Percentiles rank a stretch among this genome's conserved stretches.
Conservation (phyloP, 2,113 vertebrate genomes). For the Diadophis punctatus region DNA sequence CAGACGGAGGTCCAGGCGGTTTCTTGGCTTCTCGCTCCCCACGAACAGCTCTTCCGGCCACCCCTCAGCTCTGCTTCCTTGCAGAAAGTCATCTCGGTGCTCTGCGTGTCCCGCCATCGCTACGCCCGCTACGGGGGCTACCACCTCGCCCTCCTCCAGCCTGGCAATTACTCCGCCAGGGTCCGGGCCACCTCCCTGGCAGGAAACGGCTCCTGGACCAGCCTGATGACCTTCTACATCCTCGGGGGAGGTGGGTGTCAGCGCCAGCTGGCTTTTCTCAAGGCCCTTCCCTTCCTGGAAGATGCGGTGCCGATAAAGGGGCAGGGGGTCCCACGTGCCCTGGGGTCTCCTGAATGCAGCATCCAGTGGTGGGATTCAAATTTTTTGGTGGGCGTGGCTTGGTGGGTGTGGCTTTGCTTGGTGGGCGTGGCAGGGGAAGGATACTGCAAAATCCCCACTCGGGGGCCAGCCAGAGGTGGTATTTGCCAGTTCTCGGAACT, state of each 20-base stretch:
- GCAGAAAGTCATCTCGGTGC: conserved; percentile 70
- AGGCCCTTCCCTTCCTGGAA: not conserved
- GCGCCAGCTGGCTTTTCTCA: not conserved
- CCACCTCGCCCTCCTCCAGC: conserved; percentile 69
- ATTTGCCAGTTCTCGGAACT: too few relatives aligned
- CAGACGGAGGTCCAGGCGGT: not conserved
- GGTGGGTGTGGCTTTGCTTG: too few relatives aligned
- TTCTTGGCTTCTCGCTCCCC: not conserved
- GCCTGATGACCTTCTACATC: conserved; percentile 72
- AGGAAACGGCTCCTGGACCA: conserved; percentile 77
- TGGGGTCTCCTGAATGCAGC: not conserved
- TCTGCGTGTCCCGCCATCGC: conserved; percentile 74
- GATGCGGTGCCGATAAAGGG: not conserved
- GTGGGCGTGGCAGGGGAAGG: too few relatives aligned
- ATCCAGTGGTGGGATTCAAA: too few relatives aligned
- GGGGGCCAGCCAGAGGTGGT: too few relatives aligned
- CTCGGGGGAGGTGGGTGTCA: conserved; percentile 62
- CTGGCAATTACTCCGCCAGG: conserved; percentile 75
- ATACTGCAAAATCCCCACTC: too few relatives aligned
- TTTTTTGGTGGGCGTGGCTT: too few relatives aligned
- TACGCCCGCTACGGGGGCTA: conserved; percentile 70
- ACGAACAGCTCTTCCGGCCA: fast-evolving
- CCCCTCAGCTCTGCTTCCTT: not conserved
- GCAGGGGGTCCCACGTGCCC: not conserved
- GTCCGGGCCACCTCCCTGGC: conserved; percentile 75